Evolutionary conservation across 2,888 invertebrate species (phyloP).

Genomic region (Spisula solida): DNA sequence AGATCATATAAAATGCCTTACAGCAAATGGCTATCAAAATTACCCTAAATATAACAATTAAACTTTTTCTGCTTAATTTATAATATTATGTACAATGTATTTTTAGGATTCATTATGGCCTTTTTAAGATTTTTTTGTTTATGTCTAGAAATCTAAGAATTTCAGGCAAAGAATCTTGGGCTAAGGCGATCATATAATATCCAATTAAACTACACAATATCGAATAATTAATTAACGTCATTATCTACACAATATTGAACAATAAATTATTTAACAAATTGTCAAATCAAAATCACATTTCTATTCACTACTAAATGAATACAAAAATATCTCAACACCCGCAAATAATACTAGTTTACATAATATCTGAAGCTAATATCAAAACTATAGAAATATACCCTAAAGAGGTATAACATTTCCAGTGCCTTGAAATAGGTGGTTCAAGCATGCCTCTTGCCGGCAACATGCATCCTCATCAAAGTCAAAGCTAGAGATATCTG

Average conservation of each 20-base stretch:
- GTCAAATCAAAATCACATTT: neutral
- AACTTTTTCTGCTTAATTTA: neutral
- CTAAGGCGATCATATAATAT: conserved; percentile 14
- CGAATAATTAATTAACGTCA: neutral
- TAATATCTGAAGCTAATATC: neutral
- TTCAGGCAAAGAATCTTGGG: conserved; percentile 14
- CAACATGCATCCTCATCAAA: no score
- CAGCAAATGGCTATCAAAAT: neutral
- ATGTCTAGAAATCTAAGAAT: conserved; percentile 22
- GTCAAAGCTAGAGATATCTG: no score
- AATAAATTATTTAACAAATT: neutral
- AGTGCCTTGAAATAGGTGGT: no score
- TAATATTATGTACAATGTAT: no score
- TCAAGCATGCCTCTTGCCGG: no score
- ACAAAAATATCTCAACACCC: neutral
- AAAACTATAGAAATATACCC: neutral
- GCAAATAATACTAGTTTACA: neutral
- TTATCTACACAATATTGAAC: neutral
- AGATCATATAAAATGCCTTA: no score
- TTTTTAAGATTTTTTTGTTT: neutral
- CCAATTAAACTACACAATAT: conserved; percentile 20
- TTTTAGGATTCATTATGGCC: neutral
- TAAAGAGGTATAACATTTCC: no score
- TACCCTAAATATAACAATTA: neutral
- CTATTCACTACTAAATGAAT: neutral